These are phyloP conservation scores for Marmota monax DNA, from an alignment of 2,113 vertebrate genomes.

Conservation along the genomic window DNA sequence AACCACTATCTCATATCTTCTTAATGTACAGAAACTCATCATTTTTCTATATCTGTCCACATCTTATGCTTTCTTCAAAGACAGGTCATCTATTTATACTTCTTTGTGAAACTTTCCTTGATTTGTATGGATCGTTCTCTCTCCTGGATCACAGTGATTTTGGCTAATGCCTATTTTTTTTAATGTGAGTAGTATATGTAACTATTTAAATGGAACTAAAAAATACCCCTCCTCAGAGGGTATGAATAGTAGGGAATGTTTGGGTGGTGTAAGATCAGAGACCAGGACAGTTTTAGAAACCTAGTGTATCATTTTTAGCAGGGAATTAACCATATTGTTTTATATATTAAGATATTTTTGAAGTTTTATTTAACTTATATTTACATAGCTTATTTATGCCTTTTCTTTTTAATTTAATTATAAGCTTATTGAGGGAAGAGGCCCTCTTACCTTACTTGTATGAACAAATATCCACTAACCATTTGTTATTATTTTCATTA, in stretches of 20 bases:
- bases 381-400: not conserved
- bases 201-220: not conserved
- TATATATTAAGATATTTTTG: not conserved
- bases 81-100: not conserved
- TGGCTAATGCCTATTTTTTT: not conserved
- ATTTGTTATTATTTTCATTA: not conserved
- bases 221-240: not conserved
- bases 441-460: not conserved
- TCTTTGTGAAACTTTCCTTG: not conserved
- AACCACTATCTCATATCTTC: not conserved
- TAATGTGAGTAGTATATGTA: not conserved
- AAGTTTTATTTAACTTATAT: not conserved
- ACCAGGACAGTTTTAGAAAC: not conserved
- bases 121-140: not conserved
- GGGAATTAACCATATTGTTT: not conserved
- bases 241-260: constrained; percentile 18
- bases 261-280: not conserved
- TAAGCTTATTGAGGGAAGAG: not conserved
- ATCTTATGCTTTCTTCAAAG: not conserved
- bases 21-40: not conserved
- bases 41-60: not conserved
- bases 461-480: not conserved
- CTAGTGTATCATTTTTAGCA: not conserved
- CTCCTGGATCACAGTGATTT: not conserved
- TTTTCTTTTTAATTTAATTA: constrained; percentile 6